Conservation (phyloP, 2,888 invertebrate species). For the Tenthredo distinguenda region DNA sequence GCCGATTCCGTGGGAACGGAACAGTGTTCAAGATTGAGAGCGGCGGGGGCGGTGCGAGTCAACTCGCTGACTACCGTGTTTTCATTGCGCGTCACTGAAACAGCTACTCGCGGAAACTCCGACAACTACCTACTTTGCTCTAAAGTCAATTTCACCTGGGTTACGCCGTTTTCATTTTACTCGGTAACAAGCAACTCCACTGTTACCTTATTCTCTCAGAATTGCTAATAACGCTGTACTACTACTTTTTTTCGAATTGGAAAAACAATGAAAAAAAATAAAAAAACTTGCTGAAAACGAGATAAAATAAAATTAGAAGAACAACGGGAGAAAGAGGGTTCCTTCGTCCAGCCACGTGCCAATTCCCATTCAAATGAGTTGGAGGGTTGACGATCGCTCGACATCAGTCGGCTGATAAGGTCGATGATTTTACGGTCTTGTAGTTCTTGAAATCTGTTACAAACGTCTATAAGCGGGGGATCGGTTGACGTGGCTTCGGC, state of each 20-base stretch:
- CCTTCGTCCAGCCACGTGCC: not conserved
- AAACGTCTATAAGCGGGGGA: not conserved
- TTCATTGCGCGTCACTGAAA: constrained; percentile 48
- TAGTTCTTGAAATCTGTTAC: constrained; percentile 20
- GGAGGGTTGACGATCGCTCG: not conserved
- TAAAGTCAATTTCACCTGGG: constrained; percentile 39
- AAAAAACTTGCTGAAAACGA: not conserved
- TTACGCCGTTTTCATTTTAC: constrained; percentile 35
- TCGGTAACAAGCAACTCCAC: constrained; percentile 19
- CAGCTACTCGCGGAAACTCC: constrained; percentile 38
- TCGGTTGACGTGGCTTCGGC: constrained; percentile 17
- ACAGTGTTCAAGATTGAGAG: constrained; percentile 41
- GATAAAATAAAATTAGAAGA: constrained; percentile 7
- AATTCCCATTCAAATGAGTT: constrained; percentile 3
- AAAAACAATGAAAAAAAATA: not conserved
- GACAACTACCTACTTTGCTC: constrained; percentile 24
- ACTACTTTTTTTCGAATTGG: not conserved
- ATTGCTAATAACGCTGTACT: constrained; percentile 17
- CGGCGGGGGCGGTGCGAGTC: constrained; percentile 31
- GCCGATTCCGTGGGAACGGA: constrained; percentile 50
- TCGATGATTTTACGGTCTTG: constrained; percentile 31
- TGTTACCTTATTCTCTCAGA: not conserved
- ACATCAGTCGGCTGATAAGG: not conserved
- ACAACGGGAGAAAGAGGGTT: not conserved
- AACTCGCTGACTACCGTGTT: constrained; percentile 45